Percentiles rank a stretch among this genome's conserved stretches.
Evolutionary conservation across 1,140 invertebrate species (phyloP).

Genomic region (Microplitis demolitor): DNA sequence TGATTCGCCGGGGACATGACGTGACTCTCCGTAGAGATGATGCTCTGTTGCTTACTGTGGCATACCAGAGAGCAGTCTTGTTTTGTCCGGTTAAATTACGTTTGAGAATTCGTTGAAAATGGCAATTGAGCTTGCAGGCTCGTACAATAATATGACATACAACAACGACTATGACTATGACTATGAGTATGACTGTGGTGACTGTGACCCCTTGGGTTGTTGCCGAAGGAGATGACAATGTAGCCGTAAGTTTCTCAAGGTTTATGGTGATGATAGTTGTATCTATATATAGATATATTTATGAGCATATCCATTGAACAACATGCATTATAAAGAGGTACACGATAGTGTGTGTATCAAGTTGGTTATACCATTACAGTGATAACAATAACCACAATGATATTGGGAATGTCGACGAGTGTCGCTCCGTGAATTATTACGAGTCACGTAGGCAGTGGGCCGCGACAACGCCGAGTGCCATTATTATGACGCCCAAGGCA

Average conservation of each 20-base stretch:
- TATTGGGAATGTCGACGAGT: conserved; percentile 8
- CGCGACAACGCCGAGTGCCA: conserved; percentile 26
- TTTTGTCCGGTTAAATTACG: conserved; percentile 25
- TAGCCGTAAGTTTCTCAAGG: background rate
- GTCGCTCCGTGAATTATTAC: conserved; percentile 35
- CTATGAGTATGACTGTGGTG: background rate
- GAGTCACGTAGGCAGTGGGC: conserved; percentile 36
- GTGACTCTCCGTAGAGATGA: background rate
- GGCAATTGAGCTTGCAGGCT: background rate
- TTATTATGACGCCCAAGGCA: conserved; percentile 36
- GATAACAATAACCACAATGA: background rate
- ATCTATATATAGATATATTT: background rate
- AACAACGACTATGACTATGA: background rate
- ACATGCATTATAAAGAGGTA: background rate
- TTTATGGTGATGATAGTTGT: background rate
- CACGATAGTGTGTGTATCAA: too few relatives aligned
- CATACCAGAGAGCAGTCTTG: background rate
- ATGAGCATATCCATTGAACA: background rate
- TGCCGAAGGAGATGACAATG: background rate
- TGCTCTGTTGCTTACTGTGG: conserved; percentile 1
- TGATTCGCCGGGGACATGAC: conserved; percentile 12
- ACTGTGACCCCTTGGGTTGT: too few relatives aligned
- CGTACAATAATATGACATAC: background rate
- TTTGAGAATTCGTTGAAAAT: conserved; percentile 28
- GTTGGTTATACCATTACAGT: background rate